Base-by-base conservation (phyloP, 2,797 vertebrate genomes). In the Diglossa cyanea region DNA sequence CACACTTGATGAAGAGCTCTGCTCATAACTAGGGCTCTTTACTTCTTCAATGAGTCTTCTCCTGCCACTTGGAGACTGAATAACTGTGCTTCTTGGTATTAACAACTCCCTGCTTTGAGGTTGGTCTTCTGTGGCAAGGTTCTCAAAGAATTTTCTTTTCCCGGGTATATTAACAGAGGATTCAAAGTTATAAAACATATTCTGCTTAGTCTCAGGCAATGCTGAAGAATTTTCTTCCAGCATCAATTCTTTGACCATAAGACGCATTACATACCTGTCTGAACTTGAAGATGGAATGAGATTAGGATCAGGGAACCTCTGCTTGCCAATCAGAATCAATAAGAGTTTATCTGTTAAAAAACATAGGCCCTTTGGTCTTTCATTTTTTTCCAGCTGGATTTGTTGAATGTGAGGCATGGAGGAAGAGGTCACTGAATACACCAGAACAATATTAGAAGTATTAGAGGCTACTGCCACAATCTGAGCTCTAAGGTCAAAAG, bases 371-470 rank as follows among this genome's bases (percentile, higher is more conserved):
- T 99, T 99, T 37, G 99, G 98, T 78, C 98, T 98, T 95, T 99
- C 99, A 20, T 98, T 98, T 42, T 98, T 97, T 95, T 99, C 98
- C 88, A 99, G 96, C 11, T 98, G 98, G 81, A 99, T 98, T 98
- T 98, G 98, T 96, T 99, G 99, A 73, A 99, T 98, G 80, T 98
- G 99, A n/a, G 99, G 98, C 98, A 99, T 98, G 62, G 98, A 98
- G 8, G 98, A 98, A 18, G 98, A 97, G 1, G 98, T 98, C 90
- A 99, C 97, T 57, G 98, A 98, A 95, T 99, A 99, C 55, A 99
- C 98, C 17, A 99, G 97, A 84, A 99, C 98, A 96, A 98, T 98
- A 95, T 98, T 99, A 93, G 98, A 98, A 9, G 98, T 98, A 95
- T 99, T 99, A 63, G 99, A 99, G 17, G 99, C 98, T 86, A 99